A percentile compares a stretch with the other conserved stretches of the same genome.
Evolutionary conservation across 2,888 invertebrate genomes (phyloP).

Genomic region (Aphelenchoides bicaudatus): DNA sequence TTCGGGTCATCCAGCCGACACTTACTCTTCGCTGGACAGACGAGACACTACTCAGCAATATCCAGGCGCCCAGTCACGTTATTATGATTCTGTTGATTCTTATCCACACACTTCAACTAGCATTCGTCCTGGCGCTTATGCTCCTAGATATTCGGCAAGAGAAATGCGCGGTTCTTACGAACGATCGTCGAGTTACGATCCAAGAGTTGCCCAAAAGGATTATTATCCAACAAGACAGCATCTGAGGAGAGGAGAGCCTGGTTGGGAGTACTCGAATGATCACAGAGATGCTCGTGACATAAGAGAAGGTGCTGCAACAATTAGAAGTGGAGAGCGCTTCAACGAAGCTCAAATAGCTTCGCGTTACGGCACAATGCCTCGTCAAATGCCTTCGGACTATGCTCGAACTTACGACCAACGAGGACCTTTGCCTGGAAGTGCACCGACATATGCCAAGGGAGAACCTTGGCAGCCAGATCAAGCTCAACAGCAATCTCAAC

Average conservation of each 20-base stretch:
- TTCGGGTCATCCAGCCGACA: conserved; percentile 23
- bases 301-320: conserved; percentile 18
- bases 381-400: background rate
- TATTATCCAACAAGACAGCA: conserved; percentile 10
- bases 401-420: conserved; percentile 6
- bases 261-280: conserved; percentile 24
- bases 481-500: conserved; percentile 7
- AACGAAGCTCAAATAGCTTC: background rate
- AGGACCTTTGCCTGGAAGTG: background rate
- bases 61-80: background rate
- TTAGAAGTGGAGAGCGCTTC: conserved; percentile 13
- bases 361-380: background rate
- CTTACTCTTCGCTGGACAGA: conserved; percentile 49
- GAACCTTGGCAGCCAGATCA: background rate
- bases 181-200: conserved; percentile 25
- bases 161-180: conserved; percentile 11
- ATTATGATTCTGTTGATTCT: conserved; percentile 19
- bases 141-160: conserved; percentile 11
- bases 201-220: conserved; percentile 16
- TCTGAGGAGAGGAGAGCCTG: background rate
- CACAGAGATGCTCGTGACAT: conserved; percentile 22
- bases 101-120: background rate
- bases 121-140: conserved; percentile 15
- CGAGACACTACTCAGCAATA: conserved; percentile 18
- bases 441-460: background rate